Percentiles rank a stretch among this genome's conserved stretches.
These are phyloP conservation scores for Spheniscus mendiculus DNA, from an alignment of 2,113 vertebrate species.

Conservation along the genomic window DNA sequence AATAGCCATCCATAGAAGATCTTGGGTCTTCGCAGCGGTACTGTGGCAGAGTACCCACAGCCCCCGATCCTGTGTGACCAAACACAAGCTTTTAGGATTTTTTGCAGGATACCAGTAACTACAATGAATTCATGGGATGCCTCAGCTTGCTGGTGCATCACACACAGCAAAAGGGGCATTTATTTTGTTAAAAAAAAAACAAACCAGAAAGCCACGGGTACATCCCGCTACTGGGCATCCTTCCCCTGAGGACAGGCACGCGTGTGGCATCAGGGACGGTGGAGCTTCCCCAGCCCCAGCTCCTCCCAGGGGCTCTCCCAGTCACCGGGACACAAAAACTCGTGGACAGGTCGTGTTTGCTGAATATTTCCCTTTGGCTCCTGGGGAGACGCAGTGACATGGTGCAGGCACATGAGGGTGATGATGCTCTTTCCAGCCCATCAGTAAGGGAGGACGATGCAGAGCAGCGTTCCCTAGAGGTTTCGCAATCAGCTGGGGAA, in stretches of 20 bases:
- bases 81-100: background rate
- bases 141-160: background rate
- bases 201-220: background rate
- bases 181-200: background rate
- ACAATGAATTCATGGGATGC: background rate
- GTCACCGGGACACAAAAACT: background rate
- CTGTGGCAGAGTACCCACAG: background rate
- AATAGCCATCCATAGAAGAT: background rate
- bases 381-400: background rate
- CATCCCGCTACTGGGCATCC: rapidly evolving
- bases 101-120: background rate
- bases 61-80: background rate
- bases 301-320: background rate
- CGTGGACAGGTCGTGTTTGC: rapidly evolving
- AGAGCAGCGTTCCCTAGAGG: rapidly evolving
- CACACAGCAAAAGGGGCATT: background rate
- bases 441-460: background rate
- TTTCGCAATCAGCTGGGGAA: background rate
- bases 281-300: background rate
- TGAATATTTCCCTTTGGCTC: rapidly evolving
- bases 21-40: rapidly evolving
- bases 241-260: background rate
- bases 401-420: background rate
- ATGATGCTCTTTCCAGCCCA: background rate
- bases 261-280: rapidly evolving